Evolutionary conservation across 2,113 vertebrate species (phyloP).

Genomic region (Hiodon tergisus): DNA sequence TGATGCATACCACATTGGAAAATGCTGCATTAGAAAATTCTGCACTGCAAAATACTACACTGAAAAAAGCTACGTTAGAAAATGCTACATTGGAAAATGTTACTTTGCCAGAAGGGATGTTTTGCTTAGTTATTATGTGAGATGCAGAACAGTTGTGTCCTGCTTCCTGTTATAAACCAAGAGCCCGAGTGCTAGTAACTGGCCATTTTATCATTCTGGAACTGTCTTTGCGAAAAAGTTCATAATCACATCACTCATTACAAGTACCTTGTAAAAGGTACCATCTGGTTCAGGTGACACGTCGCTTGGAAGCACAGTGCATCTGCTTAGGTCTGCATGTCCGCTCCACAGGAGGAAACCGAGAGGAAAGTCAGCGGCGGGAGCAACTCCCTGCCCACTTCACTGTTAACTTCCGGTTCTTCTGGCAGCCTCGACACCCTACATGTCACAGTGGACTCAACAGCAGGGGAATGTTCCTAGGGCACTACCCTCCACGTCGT

Average conservation of each 20-base stretch:
- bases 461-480: background rate
- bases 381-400: background rate
- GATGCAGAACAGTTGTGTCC: no score
- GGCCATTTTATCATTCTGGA: conserved; percentile 29
- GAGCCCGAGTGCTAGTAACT: no score
- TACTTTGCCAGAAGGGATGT: no score
- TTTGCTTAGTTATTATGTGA: no score
- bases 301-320: conserved; percentile 9
- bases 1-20: no score
- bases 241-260: conserved; percentile 65
- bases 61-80: no score
- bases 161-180: no score
- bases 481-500: background rate
- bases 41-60: no score
- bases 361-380: background rate
- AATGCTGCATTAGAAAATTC: no score
- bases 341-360: background rate
- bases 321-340: conserved; percentile 9
- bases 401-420: background rate
- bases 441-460: background rate
- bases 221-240: conserved; percentile 58
- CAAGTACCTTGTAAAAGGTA: conserved; percentile 65
- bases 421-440: background rate
- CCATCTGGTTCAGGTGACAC: conserved; percentile 62
- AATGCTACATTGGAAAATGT: no score